Percentiles rank a stretch among this genome's conserved stretches.
Evolutionary conservation across 2,113 vertebrate species (phyloP).

Genomic region (Lamprologus speciosus): DNA sequence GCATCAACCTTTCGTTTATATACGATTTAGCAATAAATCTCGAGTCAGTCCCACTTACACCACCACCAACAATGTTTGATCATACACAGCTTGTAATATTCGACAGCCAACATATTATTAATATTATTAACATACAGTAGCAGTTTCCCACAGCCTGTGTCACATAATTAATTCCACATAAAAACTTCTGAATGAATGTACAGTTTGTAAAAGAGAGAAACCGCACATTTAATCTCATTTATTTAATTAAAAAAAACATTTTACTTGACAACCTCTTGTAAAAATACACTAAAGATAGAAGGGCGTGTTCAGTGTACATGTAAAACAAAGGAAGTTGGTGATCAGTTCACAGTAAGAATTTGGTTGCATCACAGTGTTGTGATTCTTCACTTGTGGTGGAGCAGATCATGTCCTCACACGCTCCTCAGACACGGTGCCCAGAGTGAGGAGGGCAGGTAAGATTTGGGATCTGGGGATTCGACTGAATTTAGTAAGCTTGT

Average conservation of each 20-base stretch:
- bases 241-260: background rate
- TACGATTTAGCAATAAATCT: background rate
- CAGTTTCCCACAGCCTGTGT: background rate
- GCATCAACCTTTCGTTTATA: background rate
- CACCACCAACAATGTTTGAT: background rate
- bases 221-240: accelerated
- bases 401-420: background rate
- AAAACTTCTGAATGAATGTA: background rate
- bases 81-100: background rate
- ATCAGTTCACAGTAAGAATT: background rate
- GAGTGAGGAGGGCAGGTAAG: background rate
- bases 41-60: background rate
- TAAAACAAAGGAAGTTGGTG: background rate
- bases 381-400: background rate
- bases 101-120: background rate
- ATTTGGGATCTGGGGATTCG: background rate
- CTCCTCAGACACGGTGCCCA: background rate
- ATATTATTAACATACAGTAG: background rate
- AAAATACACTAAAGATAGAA: background rate
- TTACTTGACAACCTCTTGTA: background rate
- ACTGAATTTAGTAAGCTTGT: slow-evolving; percentile 22
- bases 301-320: background rate
- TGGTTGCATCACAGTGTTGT: background rate
- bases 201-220: background rate
- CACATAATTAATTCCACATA: background rate